A percentile compares a stretch with the other conserved stretches of the same genome.
Evolutionary conservation across 2,797 vertebrate species (phyloP).

Genomic region (Hylomyscus alleni): DNA sequence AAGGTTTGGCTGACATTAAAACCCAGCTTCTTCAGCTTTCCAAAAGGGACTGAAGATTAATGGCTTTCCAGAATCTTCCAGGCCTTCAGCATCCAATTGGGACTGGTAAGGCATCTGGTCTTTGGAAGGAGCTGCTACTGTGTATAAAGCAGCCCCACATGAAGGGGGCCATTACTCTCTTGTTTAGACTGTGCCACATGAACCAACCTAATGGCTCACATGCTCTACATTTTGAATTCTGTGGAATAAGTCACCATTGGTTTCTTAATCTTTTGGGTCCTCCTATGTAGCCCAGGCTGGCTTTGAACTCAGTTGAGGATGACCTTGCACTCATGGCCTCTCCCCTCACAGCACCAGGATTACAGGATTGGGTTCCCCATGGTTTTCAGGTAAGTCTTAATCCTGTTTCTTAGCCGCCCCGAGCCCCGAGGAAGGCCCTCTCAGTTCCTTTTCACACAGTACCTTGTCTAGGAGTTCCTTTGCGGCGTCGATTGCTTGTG

Average conservation of each 20-base stretch:
- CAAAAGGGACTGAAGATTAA: not conserved
- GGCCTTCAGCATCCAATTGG: not conserved
- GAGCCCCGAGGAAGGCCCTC: not conserved
- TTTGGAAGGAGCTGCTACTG: not conserved
- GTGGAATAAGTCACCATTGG: not conserved
- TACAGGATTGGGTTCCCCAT: not conserved
- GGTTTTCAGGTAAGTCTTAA: constrained; percentile 56
- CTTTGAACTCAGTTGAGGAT: not conserved
- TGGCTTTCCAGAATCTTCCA: not conserved
- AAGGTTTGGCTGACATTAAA: not conserved
- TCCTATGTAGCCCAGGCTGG: not conserved
- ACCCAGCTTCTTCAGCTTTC: not conserved
- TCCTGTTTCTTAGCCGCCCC: not conserved
- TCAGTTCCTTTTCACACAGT: constrained; percentile 92
- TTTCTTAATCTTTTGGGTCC: not conserved
- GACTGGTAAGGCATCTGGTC: not conserved
- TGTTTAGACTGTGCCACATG: not conserved
- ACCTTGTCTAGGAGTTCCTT: constrained; percentile 96
- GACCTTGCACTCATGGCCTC: no score
- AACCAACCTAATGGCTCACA: not conserved
- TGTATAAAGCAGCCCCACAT: no score
- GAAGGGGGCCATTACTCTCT: not conserved
- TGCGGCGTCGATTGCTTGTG: constrained; percentile 93
- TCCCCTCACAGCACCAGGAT: not conserved
- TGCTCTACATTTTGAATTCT: constrained; percentile 29